Evolutionary conservation across 2,888 invertebrate species (phyloP).

Genomic region (Hylaea fasciaria): DNA sequence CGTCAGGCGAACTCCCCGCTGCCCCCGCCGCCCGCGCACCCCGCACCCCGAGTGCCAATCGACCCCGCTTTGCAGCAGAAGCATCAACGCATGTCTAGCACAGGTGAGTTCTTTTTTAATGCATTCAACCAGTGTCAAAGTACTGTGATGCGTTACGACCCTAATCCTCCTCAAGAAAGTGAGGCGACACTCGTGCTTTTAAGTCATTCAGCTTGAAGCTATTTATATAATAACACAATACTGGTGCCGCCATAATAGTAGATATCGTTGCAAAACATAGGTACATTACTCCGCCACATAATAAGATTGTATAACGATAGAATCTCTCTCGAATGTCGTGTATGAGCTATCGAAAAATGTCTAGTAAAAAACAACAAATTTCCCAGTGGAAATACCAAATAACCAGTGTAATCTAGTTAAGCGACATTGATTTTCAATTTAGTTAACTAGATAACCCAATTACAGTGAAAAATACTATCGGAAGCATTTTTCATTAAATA

Average conservation of each 20-base stretch:
- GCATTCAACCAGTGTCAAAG: not conserved
- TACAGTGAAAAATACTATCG: not conserved
- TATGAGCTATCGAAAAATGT: too few relatives aligned
- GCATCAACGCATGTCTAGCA: constrained; percentile 78
- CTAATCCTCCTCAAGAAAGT: too few relatives aligned
- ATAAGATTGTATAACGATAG: too few relatives aligned
- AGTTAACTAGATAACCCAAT: not conserved
- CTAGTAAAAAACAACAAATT: not conserved
- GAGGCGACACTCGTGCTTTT: too few relatives aligned
- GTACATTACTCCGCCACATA: too few relatives aligned
- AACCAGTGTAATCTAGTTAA: not conserved
- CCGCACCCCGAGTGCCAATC: constrained; percentile 55
- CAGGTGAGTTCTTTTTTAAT: constrained; percentile 52
- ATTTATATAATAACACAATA: too few relatives aligned
- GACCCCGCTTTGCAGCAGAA: constrained; percentile 51
- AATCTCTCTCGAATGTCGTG: too few relatives aligned
- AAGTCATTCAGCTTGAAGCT: too few relatives aligned
- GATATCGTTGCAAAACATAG: too few relatives aligned
- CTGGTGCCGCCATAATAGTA: too few relatives aligned
- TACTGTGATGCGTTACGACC: too few relatives aligned
- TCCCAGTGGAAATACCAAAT: not conserved
- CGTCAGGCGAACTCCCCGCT: constrained; percentile 95
- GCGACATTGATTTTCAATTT: not conserved
- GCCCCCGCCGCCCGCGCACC: constrained; percentile 83
- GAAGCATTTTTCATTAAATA: not conserved